These are phyloP conservation scores for Astreopora myriophthalma DNA, from an alignment of 64 coral and sea anemone species.

Conservation along the genomic window DNA sequence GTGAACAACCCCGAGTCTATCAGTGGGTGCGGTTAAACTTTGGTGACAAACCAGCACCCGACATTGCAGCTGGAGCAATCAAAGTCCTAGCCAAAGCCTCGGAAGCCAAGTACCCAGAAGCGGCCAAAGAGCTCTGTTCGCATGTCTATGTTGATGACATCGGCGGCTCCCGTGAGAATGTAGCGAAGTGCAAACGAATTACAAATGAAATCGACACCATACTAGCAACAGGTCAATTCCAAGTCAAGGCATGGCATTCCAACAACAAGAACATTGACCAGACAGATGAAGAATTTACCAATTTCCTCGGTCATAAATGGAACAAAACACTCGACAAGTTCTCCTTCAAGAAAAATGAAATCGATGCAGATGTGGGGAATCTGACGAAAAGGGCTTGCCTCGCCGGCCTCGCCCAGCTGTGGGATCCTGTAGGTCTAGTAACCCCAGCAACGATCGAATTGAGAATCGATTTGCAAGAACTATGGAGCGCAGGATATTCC, in stretches of 20 bases:
- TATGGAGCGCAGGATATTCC: slow-evolving; percentile 16
- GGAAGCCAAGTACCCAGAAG: not conserved
- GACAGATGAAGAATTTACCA: not conserved
- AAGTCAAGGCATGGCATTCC: not conserved
- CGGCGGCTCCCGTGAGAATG: too few relatives aligned
- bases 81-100: not conserved
- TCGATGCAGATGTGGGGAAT: not conserved
- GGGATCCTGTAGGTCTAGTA: slow-evolving; percentile 49
- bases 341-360: not conserved
- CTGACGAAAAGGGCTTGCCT: not conserved
- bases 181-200: not conserved
- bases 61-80: not conserved
- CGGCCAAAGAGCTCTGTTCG: not conserved
- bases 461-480: slow-evolving; percentile 43
- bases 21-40: not conserved
- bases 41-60: not conserved
- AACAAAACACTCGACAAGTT: too few relatives aligned
- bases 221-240: not conserved
- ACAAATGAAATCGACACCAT: not conserved
- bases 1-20: not conserved
- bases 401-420: not conserved
- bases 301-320: too few relatives aligned
- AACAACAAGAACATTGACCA: not conserved
- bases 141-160: too few relatives aligned
- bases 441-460: slow-evolving; percentile 17